A percentile compares a stretch with the other conserved stretches of the same genome.
Evolutionary conservation across 2,888 invertebrate species (phyloP).

Genomic region (Tetragnatha montana): DNA sequence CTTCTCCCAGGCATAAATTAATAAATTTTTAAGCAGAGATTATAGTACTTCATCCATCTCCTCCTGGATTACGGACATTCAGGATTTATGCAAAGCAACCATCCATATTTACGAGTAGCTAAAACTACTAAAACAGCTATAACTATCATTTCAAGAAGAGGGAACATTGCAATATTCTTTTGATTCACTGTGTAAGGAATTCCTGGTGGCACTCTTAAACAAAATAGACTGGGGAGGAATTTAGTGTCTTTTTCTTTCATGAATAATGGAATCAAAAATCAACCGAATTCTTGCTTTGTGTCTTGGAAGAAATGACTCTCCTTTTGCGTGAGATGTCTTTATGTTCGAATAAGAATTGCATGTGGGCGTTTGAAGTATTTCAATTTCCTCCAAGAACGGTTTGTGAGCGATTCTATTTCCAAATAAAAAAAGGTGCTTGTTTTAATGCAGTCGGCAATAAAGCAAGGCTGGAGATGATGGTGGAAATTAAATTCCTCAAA

Average conservation of each 20-base stretch:
- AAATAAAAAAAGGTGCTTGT: too few species aligned
- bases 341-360: neutral
- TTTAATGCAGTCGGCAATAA: too few species aligned
- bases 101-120: conserved; percentile 4
- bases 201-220: neutral
- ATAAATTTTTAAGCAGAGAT: conserved; percentile 23
- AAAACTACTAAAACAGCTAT: neutral
- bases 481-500: too few species aligned
- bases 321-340: neutral
- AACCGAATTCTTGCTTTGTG: neutral
- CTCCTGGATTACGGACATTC: conserved; percentile 3
- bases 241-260: neutral
- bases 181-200: neutral
- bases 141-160: conserved; percentile 2
- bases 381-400: neutral
- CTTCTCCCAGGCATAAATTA: neutral
- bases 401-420: too few species aligned
- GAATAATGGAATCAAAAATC: conserved; percentile 22
- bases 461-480: too few species aligned
- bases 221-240: neutral
- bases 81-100: neutral
- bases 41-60: neutral
- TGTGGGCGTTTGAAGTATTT: neutral
- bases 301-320: neutral
- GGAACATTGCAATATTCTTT: neutral